Evolutionary conservation across 1,140 invertebrate species (phyloP), one percentile per base, ranked within the genome.

Genomic region (Melitaea cinxia): DNA sequence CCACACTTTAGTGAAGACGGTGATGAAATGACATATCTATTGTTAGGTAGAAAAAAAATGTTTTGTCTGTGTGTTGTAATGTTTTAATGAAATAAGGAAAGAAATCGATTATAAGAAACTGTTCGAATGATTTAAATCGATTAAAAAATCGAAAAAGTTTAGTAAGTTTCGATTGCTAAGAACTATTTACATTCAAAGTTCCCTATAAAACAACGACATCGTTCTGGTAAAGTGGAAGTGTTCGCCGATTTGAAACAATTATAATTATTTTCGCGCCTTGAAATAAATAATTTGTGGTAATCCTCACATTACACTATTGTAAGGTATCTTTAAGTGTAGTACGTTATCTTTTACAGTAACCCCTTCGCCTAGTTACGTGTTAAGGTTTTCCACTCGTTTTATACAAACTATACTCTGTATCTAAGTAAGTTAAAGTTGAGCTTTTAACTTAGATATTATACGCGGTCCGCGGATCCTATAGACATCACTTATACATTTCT

Each of bases 381-480:
- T 85, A 88, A 86, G 84, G 80, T 88, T 90, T 90, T 88, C 85
- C 85, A 90, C 83, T 87, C 83, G 77, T 90, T 90, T 90, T 90
- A 89, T 90, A 90, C 88, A 90, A 88, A 85, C 74, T 75, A 86
- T 86, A 89, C 80, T 76, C 82, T 83, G 66, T 87, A 88, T 82
- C 77, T 60, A 81, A 83, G 86, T 88, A 90, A 88, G 80, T 87
- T 87, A 85, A 87, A 85, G 75, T 86, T 88, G 88, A 90, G 88
- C 85, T 89, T 89, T 85, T 67, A 80, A 80, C 65, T 70, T 75
- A 73, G 78, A 65, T 79, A 65, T 68, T 77, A 80, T 58, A 57
- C 52, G 70, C 71, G 45, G 37, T 65, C 54, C 57, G 23, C 42
- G 42, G 12, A 47, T 23, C 42, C 19, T 47, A 21, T 47, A 23